Evolutionary conservation across 1,140 invertebrate species (phyloP), one percentile per base, ranked within the genome.

Genomic region (Panulirus ornatus): DNA sequence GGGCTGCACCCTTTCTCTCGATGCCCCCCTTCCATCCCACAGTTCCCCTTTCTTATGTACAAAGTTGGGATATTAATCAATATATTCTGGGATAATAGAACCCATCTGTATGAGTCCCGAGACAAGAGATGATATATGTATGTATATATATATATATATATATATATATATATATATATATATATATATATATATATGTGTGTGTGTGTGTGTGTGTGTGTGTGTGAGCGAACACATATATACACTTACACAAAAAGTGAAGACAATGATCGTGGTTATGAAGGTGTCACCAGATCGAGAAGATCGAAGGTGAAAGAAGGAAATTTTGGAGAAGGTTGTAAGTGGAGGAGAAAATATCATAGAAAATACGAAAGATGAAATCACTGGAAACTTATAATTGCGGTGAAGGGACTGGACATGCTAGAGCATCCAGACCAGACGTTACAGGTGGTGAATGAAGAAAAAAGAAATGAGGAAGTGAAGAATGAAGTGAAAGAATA

Each of bases 401-500:
- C n/a, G 8, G 8, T 27, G 34, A n/a, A 30, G 34, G 0, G 34
- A 66, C n/a, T 22, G 27, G 58, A 9, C 19, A 58, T 11, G 22
- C 9, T 11, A 22, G 22, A 22, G 22, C 9, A 58, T 9, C 9
- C n/a, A n/a, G n/a, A n/a, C n/a, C n/a, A 73, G 27, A 5, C 36
- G 34, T 16, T 11, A 73, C 70, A 34, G 70, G 70, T 34, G 6
- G 34, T 70, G 63, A 27, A 34, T 36, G 70, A 16, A 73, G 34
- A 8, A 73, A 73, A 36, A 73, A 38, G 70, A 73, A 38, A 73
- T 11, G 70, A n/a, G 63, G 34, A 70, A 70, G 63, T 11, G 51
- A 30, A n/a, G 63, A 30, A 70, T 22, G 63, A 70, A 30, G 63
- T 27, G 63, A 30, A 70, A 30, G 63, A 70, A 30, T 22, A 70